Conservation (phyloP, 1,140 invertebrate species). For the Polyergus mexicanus region DNA sequence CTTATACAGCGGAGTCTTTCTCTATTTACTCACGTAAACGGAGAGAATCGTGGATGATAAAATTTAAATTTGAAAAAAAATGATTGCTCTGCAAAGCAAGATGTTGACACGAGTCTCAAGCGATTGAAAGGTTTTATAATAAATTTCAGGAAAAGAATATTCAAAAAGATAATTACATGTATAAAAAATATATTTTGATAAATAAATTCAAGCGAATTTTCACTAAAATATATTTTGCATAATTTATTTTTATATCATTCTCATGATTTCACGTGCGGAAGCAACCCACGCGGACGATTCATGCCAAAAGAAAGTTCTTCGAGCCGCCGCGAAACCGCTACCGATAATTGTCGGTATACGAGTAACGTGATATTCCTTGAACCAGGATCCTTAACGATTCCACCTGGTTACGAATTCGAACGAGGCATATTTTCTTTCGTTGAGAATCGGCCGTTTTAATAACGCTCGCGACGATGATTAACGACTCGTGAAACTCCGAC, state of each 20-base stretch:
- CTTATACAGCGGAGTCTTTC: background rate
- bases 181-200: background rate
- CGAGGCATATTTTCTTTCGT: slow-evolving; percentile 39
- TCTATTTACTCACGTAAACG: no score
- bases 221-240: background rate
- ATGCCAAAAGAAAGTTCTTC: slow-evolving; percentile 54
- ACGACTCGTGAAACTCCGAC: slow-evolving; percentile 53
- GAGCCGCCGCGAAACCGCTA: slow-evolving; percentile 21
- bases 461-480: slow-evolving; percentile 42
- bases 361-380: slow-evolving; percentile 23
- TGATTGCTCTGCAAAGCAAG: background rate
- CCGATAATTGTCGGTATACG: slow-evolving; percentile 36
- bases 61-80: slow-evolving; percentile 1
- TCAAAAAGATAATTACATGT: background rate
- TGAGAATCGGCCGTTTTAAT: slow-evolving; percentile 38
- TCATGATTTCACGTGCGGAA: background rate
- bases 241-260: background rate
- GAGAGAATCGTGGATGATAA: background rate
- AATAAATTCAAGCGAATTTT: background rate
- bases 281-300: background rate
- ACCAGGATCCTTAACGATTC: slow-evolving; percentile 40
- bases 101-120: background rate
- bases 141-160: background rate
- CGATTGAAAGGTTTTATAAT: background rate
- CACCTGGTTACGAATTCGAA: background rate